phyloP scores from a whole-genome alignment of 2,888 invertebrate species.

The Litoditis marina region DNA sequence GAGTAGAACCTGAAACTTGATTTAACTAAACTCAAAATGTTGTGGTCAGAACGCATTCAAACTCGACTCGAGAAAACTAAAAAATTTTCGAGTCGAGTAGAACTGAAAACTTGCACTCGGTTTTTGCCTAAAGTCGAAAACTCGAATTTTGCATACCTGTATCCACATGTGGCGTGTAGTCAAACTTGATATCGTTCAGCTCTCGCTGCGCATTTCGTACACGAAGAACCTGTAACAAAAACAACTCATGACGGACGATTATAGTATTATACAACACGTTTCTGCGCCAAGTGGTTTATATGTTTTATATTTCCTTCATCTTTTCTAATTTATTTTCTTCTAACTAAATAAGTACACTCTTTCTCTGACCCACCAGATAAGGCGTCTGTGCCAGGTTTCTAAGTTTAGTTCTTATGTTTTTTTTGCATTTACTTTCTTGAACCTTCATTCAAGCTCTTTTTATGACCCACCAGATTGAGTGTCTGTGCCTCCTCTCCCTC shows the following conservation, averaged over 20 bases:
- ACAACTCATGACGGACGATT: neutral
- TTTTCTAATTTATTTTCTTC: no score
- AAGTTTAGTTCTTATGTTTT: neutral
- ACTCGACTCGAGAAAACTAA: no score
- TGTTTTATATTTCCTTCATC: no score
- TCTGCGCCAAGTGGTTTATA: neutral
- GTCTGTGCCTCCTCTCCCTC: constrained; percentile 15
- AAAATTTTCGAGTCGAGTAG: no score
- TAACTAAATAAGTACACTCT: no score
- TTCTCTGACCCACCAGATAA: no score
- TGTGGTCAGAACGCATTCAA: no score
- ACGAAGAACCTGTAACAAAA: constrained; percentile 57
- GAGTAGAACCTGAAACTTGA: no score
- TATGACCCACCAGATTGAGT: constrained; percentile 34
- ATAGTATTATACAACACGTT: neutral
- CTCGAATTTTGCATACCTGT: constrained; percentile 27
- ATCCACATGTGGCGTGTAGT: constrained; percentile 71
- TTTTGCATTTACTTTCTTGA: neutral
- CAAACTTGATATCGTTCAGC: constrained; percentile 94
- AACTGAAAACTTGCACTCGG: neutral
- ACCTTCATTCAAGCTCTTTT: neutral
- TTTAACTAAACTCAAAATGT: neutral
- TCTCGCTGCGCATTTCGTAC: constrained; percentile 77
- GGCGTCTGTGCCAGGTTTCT: no score
- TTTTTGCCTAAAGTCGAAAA: neutral